Base-by-base conservation (phyloP, 2,888 invertebrate genomes). In the Melinaea menophilus region DNA sequence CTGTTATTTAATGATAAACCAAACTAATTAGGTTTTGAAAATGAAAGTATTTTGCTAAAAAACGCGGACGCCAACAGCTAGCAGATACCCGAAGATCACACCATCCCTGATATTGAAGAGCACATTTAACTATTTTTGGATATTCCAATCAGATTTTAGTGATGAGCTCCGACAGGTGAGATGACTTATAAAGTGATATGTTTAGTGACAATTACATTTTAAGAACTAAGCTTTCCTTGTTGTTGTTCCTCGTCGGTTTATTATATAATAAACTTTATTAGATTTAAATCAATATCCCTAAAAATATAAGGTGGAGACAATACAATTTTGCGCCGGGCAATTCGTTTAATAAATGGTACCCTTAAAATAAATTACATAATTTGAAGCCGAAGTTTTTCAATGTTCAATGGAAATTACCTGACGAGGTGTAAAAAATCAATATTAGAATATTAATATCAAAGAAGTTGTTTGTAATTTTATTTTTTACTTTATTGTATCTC, bases 221-320 rank as follows among this genome's bases (percentile, higher is more conserved):
- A 7, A 37, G 37, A 7, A 37, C 37, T 37, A 37, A 5, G 37
- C 37, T 37, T 37, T 5, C 37, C 41, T 3, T 9, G 5, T 41
- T 9, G 9, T 41, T 5, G 9, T 22, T 22, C 22, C 76, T 95
- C 95, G 69, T 96, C 96, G 58, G 91, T 96, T 70, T 96, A 9
- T 9, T 41, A 9, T 9, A 9, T 9, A 11, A 9, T 9, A 41
- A 41, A 41, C 11, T 9, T 9, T 31, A 51, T 51, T 31, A 31
- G 31, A 51, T 51, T 5, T 31, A 31, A 51, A 51, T 51, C 5
- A 51, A 31, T 51, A 9, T 51, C 31, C 11, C 31, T 51, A 51
- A 51, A 31, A 51, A 51, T 7, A 51, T 60, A 58, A 96, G 96
- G 95, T 95, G 59, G 94, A 95, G 60, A 92, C 81, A 79, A 34